Percentiles rank a stretch among this genome's conserved stretches.
These are phyloP conservation scores for Squalus acanthias DNA, from an alignment of 2,797 vertebrate genomes.

Conservation along the genomic window DNA sequence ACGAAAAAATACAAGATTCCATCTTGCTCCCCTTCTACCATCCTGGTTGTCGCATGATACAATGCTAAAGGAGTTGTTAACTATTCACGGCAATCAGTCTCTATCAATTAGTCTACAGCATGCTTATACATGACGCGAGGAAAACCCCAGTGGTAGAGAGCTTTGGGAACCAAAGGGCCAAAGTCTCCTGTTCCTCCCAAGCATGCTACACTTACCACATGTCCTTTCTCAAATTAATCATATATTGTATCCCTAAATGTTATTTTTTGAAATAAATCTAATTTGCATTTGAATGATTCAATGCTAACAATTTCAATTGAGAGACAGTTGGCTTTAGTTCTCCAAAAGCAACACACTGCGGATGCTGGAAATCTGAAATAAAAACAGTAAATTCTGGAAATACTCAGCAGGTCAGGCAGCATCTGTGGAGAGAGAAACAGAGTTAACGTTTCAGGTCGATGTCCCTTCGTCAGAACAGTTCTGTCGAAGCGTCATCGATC, in stretches of 20 bases:
- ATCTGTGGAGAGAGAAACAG: too few species aligned
- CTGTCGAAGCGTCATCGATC: too few species aligned
- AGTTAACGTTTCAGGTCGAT: too few species aligned
- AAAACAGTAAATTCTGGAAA: too few species aligned
- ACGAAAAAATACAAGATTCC: background rate
- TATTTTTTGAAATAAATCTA: background rate
- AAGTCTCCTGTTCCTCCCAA: background rate
- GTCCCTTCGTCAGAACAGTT: too few species aligned
- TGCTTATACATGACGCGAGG: background rate
- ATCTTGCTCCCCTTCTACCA: background rate
- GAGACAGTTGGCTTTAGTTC: background rate
- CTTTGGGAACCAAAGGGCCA: background rate
- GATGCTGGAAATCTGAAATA: too few species aligned
- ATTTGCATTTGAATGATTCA: background rate
- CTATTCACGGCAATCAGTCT: background rate
- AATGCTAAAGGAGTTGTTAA: background rate
- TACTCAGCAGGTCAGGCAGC: too few species aligned
- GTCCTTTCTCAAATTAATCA: background rate
- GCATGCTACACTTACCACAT: background rate
- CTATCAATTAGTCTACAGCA: background rate
- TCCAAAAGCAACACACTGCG: too few species aligned
- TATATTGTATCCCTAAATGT: background rate
- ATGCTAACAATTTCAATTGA: background rate
- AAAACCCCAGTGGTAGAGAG: too few species aligned
- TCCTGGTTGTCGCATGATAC: background rate